Base-by-base conservation (phyloP, 2,888 invertebrate genomes). In the Oscheius sp. region DNA sequence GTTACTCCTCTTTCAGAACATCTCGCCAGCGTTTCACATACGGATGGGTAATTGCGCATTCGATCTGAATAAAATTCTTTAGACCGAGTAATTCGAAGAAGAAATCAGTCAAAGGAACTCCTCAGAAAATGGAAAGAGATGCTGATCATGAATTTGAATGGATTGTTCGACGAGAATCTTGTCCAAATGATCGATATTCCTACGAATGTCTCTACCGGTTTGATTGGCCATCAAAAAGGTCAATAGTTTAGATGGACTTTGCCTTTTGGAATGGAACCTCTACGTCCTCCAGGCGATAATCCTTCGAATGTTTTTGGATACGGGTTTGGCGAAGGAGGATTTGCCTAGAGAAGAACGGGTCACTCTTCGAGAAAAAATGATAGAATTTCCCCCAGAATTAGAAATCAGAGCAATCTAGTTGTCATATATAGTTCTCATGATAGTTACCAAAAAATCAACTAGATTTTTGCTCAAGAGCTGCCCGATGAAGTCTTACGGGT, bases 231-330 rank as follows among this genome's bases (percentile, higher is more conserved):
- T 12, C 15, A 10, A 25, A 15, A 39, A 25, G 5, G n/a, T 10
- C 6, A 58, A 58, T 23, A 10, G 20, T 68, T 61, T 52, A 69
- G 69, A 27, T 69, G 69, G 69, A 61, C 63, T 17, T 50, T 69
- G 25, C 69, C 69, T 6, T 63, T 37, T 34, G 69, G 69, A 15
- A 15, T 52, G 31, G 50, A 63, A 29, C 69, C 69, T 15, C 34
- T 15, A 5, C 50, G 31, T 10, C 69, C 69, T 1, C 20, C 33
- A 5, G 50, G 45, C 17, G 12, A 17, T 20, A 65, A 53, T 25
- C 46, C 58, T 6, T 67, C 67, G n/a, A 67, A 42, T n/a, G 34
- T 33, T 5, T 67, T 67, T 31, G 58, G 67, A 27, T 58, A 58
- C 23, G 58, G 57, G 25, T 34, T 29, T 12, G 67, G 67, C 2